These are phyloP conservation scores for Takifugu ocellatus DNA, from an alignment of 2,797 vertebrate genomes.

Conservation along the genomic window DNA sequence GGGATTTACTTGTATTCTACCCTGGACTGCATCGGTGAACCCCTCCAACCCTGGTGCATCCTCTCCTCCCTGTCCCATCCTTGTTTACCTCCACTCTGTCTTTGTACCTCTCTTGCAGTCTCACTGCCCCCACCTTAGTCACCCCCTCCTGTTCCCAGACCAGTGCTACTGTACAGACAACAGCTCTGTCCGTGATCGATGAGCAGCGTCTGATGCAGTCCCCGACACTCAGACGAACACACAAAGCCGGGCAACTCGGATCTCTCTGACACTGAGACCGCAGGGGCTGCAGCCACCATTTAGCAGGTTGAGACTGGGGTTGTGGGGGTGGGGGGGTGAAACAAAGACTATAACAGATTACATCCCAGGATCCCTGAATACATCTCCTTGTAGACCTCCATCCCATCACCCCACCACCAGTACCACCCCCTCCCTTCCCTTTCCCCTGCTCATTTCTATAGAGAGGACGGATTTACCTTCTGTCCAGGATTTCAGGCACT, in stretches of 20 bases:
- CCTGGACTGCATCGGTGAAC: constrained; percentile 75
- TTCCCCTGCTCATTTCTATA: constrained; percentile 36
- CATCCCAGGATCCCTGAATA: constrained; percentile 65
- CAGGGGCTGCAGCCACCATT: constrained; percentile 5
- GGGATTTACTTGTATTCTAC: constrained; percentile 39
- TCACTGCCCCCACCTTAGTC: constrained; percentile 63
- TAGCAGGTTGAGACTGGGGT: constrained; percentile 42
- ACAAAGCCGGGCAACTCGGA: constrained; percentile 49
- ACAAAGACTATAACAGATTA: constrained; percentile 33
- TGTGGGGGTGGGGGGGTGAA: constrained; percentile 2
- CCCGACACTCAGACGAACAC: constrained; percentile 58
- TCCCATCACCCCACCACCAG: neutral
- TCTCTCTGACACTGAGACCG: constrained; percentile 21
- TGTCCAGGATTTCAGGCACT: constrained; percentile 80
- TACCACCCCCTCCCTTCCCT: constrained; percentile 9
- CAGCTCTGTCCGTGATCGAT: constrained; percentile 69
- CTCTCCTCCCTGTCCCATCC: constrained; percentile 53
- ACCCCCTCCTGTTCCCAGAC: constrained; percentile 43
- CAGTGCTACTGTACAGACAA: constrained; percentile 62
- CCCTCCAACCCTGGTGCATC: constrained; percentile 59
- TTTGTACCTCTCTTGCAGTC: constrained; percentile 44
- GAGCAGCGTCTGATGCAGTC: constrained; percentile 69
- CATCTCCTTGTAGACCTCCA: constrained; percentile 41
- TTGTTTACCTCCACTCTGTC: constrained; percentile 60
- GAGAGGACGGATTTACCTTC: constrained; percentile 73